A percentile compares a stretch with the other conserved stretches of the same genome.
These are phyloP conservation scores for Nipponia nippon DNA, from an alignment of 2,113 vertebrate genomes.

Conservation along the genomic window DNA sequence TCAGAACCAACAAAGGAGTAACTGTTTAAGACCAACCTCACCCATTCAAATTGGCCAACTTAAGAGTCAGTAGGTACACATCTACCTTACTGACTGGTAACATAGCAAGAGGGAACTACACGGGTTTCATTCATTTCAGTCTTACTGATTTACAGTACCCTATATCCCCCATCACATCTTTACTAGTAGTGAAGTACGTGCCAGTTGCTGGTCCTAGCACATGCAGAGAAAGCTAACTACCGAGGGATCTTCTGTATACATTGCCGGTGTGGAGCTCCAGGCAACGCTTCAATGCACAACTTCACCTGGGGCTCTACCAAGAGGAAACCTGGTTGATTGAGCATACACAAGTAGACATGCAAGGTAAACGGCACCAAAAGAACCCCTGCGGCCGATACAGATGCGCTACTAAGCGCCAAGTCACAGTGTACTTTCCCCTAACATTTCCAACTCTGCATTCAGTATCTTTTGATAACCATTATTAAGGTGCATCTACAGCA, in stretches of 20 bases:
- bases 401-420: fast-evolving
- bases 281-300: fast-evolving
- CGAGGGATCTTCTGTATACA: neutral
- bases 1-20: neutral
- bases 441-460: neutral
- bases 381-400: neutral
- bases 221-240: neutral
- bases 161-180: neutral
- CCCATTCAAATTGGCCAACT: fast-evolving
- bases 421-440: neutral
- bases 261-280: neutral
- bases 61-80: neutral
- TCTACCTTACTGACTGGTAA: neutral
- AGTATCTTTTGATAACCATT: neutral
- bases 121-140: neutral
- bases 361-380: neutral
- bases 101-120: neutral
- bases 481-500: neutral
- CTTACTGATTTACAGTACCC: neutral
- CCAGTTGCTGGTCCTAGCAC: neutral
- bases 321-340: neutral
- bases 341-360: neutral
- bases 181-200: neutral
- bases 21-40: neutral
- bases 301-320: neutral